These are phyloP conservation scores for Dipodomys stephensi DNA, from an alignment of 2,113 vertebrate species.

Conservation along the genomic window DNA sequence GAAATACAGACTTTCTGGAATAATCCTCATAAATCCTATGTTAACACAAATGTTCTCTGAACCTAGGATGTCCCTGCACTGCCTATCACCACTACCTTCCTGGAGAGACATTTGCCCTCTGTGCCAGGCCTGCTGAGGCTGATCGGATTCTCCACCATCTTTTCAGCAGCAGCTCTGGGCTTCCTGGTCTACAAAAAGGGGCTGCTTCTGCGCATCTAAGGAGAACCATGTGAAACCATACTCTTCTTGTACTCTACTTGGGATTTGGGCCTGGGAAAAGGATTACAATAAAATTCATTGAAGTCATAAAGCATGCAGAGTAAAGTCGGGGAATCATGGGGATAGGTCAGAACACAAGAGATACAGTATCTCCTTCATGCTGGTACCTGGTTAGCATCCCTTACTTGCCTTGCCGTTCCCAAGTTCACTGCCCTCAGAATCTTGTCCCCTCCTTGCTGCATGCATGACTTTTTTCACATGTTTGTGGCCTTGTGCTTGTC, in stretches of 20 bases:
- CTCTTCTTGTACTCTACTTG: neutral
- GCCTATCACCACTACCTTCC: slow-evolving; percentile 92
- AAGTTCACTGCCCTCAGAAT: neutral
- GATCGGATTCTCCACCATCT: slow-evolving; percentile 89
- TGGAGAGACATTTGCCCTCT: slow-evolving; percentile 95
- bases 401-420: slow-evolving; percentile 18
- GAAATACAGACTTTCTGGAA: slow-evolving; percentile 18
- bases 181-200: slow-evolving; percentile 92
- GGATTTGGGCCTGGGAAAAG: slow-evolving; percentile 19
- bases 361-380: neutral
- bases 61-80: slow-evolving; percentile 92
- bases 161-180: slow-evolving; percentile 85
- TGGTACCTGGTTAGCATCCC: neutral
- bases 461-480: neutral
- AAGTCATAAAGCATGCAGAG: neutral
- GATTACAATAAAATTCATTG: neutral
- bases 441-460: neutral
- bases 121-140: slow-evolving; percentile 92
- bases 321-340: neutral
- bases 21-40: neutral
- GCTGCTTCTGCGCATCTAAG: slow-evolving; percentile 84
- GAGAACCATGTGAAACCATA: slow-evolving; percentile 34
- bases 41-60: slow-evolving; percentile 77
- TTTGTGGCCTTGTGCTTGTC: slow-evolving; percentile 8
- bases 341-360: slow-evolving; percentile 9